These are phyloP conservation scores for Champsocephalus esox DNA, from an alignment of 2,797 vertebrate species.

Conservation along the genomic window DNA sequence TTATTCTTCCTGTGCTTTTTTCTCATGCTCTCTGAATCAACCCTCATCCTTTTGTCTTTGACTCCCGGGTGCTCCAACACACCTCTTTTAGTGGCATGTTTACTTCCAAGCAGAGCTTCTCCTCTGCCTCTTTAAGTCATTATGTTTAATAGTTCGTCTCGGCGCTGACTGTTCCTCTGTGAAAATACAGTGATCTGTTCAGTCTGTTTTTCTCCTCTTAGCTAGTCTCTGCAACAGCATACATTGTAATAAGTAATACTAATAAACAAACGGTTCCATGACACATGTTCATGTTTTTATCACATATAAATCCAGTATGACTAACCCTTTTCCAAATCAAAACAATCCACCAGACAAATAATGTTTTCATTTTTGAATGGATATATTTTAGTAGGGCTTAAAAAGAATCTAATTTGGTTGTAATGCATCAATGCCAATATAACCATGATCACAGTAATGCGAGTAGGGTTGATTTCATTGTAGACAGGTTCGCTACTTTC, in stretches of 20 bases:
- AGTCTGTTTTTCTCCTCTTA: constrained; percentile 13
- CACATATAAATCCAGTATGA: neutral
- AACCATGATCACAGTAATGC: neutral
- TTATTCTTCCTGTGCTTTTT: constrained; percentile 20
- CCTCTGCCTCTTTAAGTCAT: constrained; percentile 49
- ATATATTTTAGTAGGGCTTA: neutral
- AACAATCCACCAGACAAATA: neutral
- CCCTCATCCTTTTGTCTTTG: constrained; percentile 12
- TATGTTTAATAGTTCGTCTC: constrained; percentile 43
- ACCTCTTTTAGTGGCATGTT: constrained; percentile 48
- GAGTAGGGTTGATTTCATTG: neutral
- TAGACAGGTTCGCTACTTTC: no score
- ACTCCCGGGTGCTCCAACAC: constrained; percentile 35
- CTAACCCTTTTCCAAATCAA: neutral
- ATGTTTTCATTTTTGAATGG: no score
- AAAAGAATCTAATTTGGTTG: neutral
- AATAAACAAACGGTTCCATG: constrained; percentile 7
- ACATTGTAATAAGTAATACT: neutral
- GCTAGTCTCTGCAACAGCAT: neutral
- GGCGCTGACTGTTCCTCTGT: constrained; percentile 37
- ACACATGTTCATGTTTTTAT: neutral
- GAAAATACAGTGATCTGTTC: constrained; percentile 19
- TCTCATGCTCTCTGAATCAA: constrained; percentile 28
- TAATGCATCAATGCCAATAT: neutral
- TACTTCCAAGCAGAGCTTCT: constrained; percentile 34